These are phyloP conservation scores for Neoscelio sp. DNA, from an alignment of 2,888 invertebrate genomes.

Conservation along the genomic window DNA sequence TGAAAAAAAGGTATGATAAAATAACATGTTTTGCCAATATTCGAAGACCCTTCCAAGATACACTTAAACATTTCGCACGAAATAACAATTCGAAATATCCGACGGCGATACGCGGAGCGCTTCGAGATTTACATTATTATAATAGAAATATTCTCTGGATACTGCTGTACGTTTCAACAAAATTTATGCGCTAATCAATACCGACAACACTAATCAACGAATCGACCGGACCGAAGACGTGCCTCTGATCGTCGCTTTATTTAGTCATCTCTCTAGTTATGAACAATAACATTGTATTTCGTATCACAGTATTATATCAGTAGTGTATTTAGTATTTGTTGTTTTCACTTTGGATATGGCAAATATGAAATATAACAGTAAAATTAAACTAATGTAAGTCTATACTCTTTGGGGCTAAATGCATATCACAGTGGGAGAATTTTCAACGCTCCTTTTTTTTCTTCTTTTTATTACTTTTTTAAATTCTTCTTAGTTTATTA, in stretches of 20 bases:
- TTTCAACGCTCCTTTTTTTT: conserved; percentile 75
- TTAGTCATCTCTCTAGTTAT: conserved; percentile 77
- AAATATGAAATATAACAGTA: conserved; percentile 81
- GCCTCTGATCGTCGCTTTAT: conserved; percentile 72
- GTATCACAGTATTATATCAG: conserved; percentile 82
- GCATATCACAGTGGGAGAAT: conserved; percentile 82
- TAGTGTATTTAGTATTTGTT: conserved; percentile 79
- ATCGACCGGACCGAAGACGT: conserved; percentile 73
- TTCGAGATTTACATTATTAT: conserved; percentile 68
- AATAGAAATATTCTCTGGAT: conserved; percentile 70
- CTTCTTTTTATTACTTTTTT: conserved; percentile 66
- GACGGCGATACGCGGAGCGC: conserved; percentile 70
- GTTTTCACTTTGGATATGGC: conserved; percentile 81
- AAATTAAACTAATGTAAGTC: conserved; percentile 82
- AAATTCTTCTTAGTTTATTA: conserved; percentile 68
- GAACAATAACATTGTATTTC: conserved; percentile 81
- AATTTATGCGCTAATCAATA: conserved; percentile 74
- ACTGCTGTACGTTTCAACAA: conserved; percentile 72
- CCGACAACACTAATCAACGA: conserved; percentile 78
- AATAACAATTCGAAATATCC: conserved; percentile 60
- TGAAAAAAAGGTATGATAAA: too few relatives aligned
- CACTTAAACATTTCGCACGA: conserved; percentile 52
- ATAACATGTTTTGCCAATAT: conserved; percentile 23
- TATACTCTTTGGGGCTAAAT: conserved; percentile 82
- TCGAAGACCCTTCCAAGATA: conserved; percentile 38